Percentiles rank a stretch among this genome's conserved stretches.
Conservation (phyloP, 2,113 vertebrate genomes). For the Heterocephalus glaber region DNA sequence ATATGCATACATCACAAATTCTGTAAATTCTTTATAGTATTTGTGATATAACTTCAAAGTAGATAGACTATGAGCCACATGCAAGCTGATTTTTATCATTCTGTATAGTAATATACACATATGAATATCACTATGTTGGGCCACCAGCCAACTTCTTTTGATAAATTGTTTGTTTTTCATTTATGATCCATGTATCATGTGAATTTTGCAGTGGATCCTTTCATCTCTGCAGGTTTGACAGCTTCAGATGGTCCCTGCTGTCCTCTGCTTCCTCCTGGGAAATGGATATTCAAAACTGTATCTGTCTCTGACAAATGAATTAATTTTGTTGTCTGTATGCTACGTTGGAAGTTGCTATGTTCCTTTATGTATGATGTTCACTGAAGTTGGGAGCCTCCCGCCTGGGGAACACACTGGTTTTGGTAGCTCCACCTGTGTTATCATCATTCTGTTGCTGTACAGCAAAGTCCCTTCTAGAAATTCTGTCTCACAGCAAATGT, state of each 20-base stretch:
- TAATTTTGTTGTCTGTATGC: constrained; percentile 81
- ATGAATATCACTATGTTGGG: constrained; percentile 77
- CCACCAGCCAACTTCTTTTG: constrained; percentile 75
- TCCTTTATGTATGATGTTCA: no score
- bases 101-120: constrained; percentile 78
- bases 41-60: constrained; percentile 85
- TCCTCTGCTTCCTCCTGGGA: constrained; percentile 82
- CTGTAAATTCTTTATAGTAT: constrained; percentile 88
- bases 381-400: constrained; percentile 58
- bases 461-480: constrained; percentile 28
- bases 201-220: constrained; percentile 79
- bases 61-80: constrained; percentile 82
- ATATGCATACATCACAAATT: constrained; percentile 85
- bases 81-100: constrained; percentile 85
- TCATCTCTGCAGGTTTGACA: no score
- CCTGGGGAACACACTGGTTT: constrained; percentile 68
- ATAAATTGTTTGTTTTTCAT: constrained; percentile 71
- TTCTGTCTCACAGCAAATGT: constrained; percentile 53
- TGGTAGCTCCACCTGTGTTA: neutral
- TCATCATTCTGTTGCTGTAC: neutral
- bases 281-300: constrained; percentile 85
- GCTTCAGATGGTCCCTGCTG: constrained; percentile 54
- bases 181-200: constrained; percentile 74
- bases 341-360: constrained; percentile 76
- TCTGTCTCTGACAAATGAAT: constrained; percentile 82